Evolutionary conservation across 2,888 invertebrate species (phyloP).

Genomic region (Exephanes ischioxanthus): DNA sequence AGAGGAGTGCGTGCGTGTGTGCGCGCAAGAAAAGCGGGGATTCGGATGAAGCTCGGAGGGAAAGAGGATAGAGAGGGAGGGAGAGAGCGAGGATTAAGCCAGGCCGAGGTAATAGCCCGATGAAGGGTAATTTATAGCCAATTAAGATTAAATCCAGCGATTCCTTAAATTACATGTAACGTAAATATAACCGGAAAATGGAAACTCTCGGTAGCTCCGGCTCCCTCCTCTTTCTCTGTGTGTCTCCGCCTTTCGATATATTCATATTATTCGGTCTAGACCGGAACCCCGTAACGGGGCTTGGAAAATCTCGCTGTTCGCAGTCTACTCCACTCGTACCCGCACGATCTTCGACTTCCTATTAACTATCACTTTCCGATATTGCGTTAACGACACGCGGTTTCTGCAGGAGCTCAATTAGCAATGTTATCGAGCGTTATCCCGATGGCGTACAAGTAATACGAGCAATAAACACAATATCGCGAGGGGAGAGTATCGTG

Average conservation of each 20-base stretch:
- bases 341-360: constrained; percentile 60
- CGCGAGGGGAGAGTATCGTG: constrained; percentile 37
- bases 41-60: constrained; percentile 22
- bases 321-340: constrained; percentile 36
- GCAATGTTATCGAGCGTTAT: constrained; percentile 51
- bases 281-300: constrained; percentile 56
- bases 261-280: constrained; percentile 72
- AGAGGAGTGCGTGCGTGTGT: not conserved
- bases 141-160: constrained; percentile 76
- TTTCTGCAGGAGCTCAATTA: constrained; percentile 53
- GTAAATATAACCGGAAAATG: constrained; percentile 65
- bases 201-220: constrained; percentile 46
- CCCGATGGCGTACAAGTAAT: constrained; percentile 13
- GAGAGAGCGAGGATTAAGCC: constrained; percentile 70
- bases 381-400: constrained; percentile 52
- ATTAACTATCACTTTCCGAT: constrained; percentile 68
- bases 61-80: constrained; percentile 53
- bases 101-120: constrained; percentile 65
- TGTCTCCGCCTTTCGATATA: constrained; percentile 65
- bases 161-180: constrained; percentile 69
- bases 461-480: constrained; percentile 26
- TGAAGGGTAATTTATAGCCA: constrained; percentile 72
- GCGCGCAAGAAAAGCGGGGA: constrained; percentile 15
- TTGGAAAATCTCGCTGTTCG: constrained; percentile 49
- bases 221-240: not conserved